Evolutionary conservation across 2,113 vertebrate genomes (phyloP).

Genomic region (Dipodomys ordii): DNA sequence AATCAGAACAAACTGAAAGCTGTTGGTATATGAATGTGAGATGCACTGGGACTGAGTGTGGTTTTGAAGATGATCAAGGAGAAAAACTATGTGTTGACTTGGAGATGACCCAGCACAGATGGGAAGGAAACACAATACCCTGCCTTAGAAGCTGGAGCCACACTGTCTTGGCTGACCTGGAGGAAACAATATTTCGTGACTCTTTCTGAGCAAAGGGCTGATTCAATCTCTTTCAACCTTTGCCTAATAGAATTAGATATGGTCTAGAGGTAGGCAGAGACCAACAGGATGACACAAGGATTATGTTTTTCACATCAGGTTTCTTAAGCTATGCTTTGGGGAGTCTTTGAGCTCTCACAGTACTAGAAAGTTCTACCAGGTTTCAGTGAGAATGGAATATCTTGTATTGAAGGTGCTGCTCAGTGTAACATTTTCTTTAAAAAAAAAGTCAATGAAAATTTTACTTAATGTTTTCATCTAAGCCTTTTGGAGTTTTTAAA

Average conservation of each 20-base stretch:
- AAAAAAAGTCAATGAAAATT: neutral
- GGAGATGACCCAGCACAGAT: neutral
- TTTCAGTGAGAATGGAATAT: neutral
- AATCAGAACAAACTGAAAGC: neutral
- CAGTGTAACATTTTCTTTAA: neutral
- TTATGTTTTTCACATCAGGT: neutral
- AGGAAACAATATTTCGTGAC: neutral
- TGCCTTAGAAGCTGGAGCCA: too few species aligned
- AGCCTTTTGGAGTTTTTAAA: neutral
- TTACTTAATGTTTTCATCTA: neutral
- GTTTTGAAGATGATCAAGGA: neutral
- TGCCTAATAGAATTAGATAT: neutral
- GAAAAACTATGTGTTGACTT: conserved; percentile 10
- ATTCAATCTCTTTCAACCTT: too few species aligned
- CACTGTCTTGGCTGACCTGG: neutral
- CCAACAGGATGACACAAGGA: neutral
- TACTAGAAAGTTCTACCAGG: neutral
- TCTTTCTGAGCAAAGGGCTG: neutral
- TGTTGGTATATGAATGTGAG: neutral
- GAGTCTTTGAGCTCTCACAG: neutral
- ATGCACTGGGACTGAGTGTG: neutral
- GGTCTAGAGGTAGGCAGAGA: neutral
- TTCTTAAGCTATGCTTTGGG: neutral
- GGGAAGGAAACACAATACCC: neutral
- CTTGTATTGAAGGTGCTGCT: neutral